Percentiles rank a stretch among this genome's conserved stretches.
Conservation (phyloP, 2,113 vertebrate species). For the Passer montanus region DNA sequence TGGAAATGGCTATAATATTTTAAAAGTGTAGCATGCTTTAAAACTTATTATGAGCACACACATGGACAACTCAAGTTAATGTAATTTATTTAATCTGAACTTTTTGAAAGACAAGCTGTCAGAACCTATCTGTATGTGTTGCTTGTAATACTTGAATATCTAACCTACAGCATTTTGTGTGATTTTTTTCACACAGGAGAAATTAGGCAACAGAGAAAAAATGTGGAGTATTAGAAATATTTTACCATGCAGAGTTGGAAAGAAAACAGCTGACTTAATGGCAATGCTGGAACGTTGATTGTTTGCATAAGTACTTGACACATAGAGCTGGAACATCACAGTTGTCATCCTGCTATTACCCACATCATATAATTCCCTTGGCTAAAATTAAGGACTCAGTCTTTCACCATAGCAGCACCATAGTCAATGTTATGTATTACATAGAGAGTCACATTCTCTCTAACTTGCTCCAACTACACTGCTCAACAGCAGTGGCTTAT, state of each 20-base stretch:
- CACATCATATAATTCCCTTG: background rate
- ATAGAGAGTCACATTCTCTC: background rate
- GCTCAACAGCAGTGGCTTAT: background rate
- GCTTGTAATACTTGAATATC: background rate
- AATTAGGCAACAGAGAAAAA: background rate
- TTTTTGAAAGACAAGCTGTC: background rate
- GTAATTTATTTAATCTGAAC: background rate
- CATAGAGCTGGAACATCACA: background rate
- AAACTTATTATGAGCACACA: background rate
- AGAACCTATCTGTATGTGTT: background rate
- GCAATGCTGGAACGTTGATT: background rate
- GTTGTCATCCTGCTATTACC: background rate
- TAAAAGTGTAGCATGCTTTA: background rate
- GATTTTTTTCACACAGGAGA: background rate
- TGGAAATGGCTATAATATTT: background rate
- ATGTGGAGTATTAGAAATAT: background rate
- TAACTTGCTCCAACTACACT: background rate
- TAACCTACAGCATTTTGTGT: background rate
- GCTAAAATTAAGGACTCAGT: background rate
- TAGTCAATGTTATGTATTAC: background rate
- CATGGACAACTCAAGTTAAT: background rate
- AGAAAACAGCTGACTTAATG: background rate
- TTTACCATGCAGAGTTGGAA: background rate
- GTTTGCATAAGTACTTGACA: slow-evolving; percentile 16
- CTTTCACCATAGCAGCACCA: background rate